A percentile compares a stretch with the other conserved stretches of the same genome.
phyloP scores from a whole-genome alignment of 2,888 invertebrate species.

The Lithodes maja region DNA sequence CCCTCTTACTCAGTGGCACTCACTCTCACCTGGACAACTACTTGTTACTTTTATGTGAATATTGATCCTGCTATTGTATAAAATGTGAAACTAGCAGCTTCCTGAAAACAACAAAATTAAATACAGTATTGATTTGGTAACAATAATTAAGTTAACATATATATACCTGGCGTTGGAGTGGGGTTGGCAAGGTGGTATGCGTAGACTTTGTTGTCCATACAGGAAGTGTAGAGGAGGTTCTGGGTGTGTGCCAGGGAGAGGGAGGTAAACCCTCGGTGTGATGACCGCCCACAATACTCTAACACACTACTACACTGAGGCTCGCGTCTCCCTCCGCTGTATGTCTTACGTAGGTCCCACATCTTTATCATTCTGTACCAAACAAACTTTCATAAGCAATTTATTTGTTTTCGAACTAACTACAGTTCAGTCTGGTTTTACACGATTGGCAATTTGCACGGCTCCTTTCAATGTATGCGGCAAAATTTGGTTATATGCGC shows the following conservation, averaged over 20 bases:
- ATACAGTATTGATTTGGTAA: neutral
- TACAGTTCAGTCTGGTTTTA: too few species aligned
- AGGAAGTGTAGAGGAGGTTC: conserved; percentile 63
- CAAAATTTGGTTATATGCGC: too few species aligned
- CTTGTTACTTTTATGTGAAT: too few species aligned
- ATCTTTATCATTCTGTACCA: conserved; percentile 58
- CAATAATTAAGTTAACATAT: neutral
- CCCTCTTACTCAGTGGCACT: too few species aligned
- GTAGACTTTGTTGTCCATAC: conserved; percentile 67
- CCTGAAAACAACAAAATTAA: neutral
- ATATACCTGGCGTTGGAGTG: conserved; percentile 62
- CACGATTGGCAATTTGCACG: too few species aligned
- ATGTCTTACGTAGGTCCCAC: conserved; percentile 69
- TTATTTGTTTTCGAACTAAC: too few species aligned
- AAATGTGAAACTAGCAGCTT: neutral
- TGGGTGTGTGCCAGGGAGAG: conserved; percentile 43
- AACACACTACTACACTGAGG: conserved; percentile 61
- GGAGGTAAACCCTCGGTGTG: conserved; percentile 56
- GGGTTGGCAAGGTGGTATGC: conserved; percentile 63
- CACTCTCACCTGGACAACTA: too few species aligned
- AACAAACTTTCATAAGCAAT: too few species aligned
- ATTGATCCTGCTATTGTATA: too few species aligned
- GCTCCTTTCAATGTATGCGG: too few species aligned
- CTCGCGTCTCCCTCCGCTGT: conserved; percentile 45
- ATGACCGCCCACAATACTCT: conserved; percentile 51